Conservation (phyloP, 2,797 vertebrate genomes). For the Microctenopoma steveboyesi region DNA sequence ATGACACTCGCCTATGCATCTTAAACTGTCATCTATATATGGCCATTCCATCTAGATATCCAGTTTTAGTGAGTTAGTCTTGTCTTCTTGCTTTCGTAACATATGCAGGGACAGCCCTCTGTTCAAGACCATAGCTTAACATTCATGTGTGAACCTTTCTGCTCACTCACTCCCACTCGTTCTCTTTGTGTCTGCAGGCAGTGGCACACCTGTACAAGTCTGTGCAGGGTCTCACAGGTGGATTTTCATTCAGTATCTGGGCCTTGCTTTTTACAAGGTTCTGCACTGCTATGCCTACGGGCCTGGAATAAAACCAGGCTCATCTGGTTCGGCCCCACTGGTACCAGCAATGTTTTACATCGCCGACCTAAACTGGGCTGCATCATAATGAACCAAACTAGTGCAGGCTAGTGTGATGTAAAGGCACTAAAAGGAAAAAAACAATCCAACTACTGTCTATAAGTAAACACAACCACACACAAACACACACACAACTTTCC, state of each 20-base stretch:
- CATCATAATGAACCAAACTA: slow-evolving; percentile 32
- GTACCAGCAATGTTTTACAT: slow-evolving; percentile 43
- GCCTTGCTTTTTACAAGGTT: slow-evolving; percentile 56
- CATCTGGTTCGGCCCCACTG: slow-evolving; percentile 54
- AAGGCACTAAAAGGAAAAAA: slow-evolving; percentile 28
- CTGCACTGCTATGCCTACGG: slow-evolving; percentile 36
- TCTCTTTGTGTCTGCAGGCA: slow-evolving; percentile 57
- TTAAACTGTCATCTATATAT: slow-evolving; percentile 40
- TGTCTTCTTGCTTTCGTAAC: slow-evolving; percentile 28
- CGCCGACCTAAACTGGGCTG: slow-evolving; percentile 32
- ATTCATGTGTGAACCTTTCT: slow-evolving; percentile 28
- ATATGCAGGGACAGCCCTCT: slow-evolving; percentile 33
- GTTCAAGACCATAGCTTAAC: slow-evolving; percentile 60
- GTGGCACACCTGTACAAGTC: slow-evolving; percentile 70
- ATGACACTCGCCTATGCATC: slow-evolving; percentile 39
- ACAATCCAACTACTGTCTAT: slow-evolving; percentile 4
- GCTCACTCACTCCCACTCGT: slow-evolving; percentile 28
- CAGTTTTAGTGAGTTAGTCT: slow-evolving; percentile 46
- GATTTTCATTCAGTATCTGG: slow-evolving; percentile 76
- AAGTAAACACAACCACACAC: not conserved
- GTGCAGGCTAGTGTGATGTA: slow-evolving; percentile 17
- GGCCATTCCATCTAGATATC: slow-evolving; percentile 40
- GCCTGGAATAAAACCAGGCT: slow-evolving; percentile 63
- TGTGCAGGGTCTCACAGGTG: slow-evolving; percentile 72
- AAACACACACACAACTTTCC: slow-evolving; percentile 19